Conservation (phyloP, 1,140 invertebrate genomes). For the Lanistes nyassanus region DNA sequence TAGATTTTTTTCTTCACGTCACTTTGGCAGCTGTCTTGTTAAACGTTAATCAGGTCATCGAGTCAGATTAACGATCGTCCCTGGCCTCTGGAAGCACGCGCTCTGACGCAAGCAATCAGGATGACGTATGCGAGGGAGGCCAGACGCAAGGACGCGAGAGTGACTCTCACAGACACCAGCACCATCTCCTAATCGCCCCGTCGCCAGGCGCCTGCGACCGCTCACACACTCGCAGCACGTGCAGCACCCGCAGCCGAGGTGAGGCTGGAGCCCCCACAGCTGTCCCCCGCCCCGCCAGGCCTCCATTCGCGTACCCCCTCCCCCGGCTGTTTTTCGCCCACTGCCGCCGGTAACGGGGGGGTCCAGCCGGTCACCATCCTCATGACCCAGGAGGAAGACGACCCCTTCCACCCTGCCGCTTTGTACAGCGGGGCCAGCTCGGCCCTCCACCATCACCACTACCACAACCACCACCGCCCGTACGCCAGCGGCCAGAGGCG, state of each 20-base stretch:
- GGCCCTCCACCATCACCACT: not conserved
- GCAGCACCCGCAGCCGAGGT: not conserved
- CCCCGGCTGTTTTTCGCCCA: not conserved
- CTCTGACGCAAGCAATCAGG: too few species aligned
- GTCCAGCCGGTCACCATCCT: not conserved
- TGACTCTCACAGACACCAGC: not conserved
- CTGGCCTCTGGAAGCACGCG: too few species aligned
- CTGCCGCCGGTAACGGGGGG: not conserved
- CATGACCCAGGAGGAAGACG: not conserved
- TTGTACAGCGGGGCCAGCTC: not conserved
- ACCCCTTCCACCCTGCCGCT: not conserved
- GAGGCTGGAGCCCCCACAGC: constrained; percentile 7
- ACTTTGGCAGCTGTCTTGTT: too few species aligned
- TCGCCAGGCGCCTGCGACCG: not conserved
- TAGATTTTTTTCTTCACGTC: too few species aligned
- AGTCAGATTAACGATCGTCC: too few species aligned
- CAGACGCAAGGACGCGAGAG: not conserved
- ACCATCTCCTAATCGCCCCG: not conserved
- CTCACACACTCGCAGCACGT: not conserved
- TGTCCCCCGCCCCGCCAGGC: not conserved
- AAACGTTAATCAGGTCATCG: too few species aligned
- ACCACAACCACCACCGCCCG: not conserved
- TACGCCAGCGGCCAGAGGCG: not conserved
- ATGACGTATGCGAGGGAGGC: not conserved
- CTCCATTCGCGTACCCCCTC: not conserved